Evolutionary conservation across 2,888 invertebrate species (phyloP).

Genomic region (Sclerodermus sp.): DNA sequence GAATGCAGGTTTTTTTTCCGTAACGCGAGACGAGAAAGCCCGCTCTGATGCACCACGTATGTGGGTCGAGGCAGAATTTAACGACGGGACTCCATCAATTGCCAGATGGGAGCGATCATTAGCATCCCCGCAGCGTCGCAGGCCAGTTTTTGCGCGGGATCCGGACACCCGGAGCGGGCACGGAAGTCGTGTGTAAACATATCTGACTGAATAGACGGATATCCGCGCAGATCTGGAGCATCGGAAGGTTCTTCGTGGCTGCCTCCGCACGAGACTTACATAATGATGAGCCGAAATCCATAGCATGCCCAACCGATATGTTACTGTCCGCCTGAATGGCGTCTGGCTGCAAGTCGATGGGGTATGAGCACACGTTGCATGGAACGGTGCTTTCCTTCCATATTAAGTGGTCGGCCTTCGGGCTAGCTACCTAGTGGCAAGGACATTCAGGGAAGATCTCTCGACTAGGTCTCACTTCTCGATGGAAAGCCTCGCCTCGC

Average conservation of each 20-base stretch:
- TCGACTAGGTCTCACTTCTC: constrained; percentile 6
- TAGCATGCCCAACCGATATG: constrained; percentile 41
- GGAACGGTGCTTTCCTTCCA: constrained; percentile 30
- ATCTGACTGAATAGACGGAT: constrained; percentile 32
- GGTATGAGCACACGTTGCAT: constrained; percentile 27
- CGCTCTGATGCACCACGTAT: too few species aligned
- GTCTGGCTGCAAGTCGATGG: constrained; percentile 29
- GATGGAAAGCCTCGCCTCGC: background rate
- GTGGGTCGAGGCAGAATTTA: too few species aligned
- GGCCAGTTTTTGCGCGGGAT: too few species aligned
- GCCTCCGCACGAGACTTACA: constrained; percentile 37
- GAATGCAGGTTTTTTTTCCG: too few species aligned
- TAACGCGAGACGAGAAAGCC: too few species aligned
- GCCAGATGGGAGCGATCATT: too few species aligned
- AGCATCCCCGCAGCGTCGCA: too few species aligned
- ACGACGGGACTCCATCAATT: too few species aligned
- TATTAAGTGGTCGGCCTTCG: constrained; percentile 33
- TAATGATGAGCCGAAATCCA: constrained; percentile 47
- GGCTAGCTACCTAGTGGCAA: background rate
- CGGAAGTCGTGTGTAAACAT: constrained; percentile 21
- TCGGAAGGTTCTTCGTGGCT: constrained; percentile 18
- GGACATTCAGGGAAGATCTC: background rate
- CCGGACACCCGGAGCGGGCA: too few species aligned
- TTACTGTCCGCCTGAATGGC: constrained; percentile 31
- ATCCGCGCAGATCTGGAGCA: constrained; percentile 26